Evolutionary conservation across 1,140 invertebrate species (phyloP), one percentile per base, ranked within the genome.

Genomic region (Lasioglossum baleicum): DNA sequence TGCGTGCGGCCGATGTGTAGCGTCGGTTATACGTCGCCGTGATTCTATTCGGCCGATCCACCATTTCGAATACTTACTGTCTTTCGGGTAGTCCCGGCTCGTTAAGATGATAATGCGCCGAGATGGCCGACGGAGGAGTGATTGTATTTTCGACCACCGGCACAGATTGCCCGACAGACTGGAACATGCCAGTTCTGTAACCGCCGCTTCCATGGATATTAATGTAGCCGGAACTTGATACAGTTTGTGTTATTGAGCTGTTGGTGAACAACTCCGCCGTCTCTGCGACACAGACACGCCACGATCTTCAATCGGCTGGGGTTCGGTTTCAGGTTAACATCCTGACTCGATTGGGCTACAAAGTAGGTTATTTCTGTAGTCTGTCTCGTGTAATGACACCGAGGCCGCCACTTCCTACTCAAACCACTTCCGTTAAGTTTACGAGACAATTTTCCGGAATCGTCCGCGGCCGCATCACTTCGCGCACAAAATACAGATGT

Each of bases 1-100:
- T 78, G 63, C 68, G 80, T 72, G 80, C 79, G 76, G 80, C 82
- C 83, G 88, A 89, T 89, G 86, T 85, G 83, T 82, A 60, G 68
- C 60, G 40, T 15, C 75, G 74, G 31, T 61, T 56, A 4, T 42
- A 40, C 17, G 42, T 7, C 3, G 7, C 20, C 40, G 22, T 61
- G 61, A 63, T 75, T 65, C 61, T 58, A 15, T 42, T 17, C 22
- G 10, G 11, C 5, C 10, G 31, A 26, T 61, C 53, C 40, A 22
- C 67, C 40, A 65, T 58, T 67, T 61, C 61, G 61, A 66, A 66
- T 67, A 67, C 56, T 63, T 81, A 35, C 20, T 40, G 22, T 40
- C 35, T 35, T 2, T 13, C n/a, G 20, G 20, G 2, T 8, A 48
- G 35, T 35, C 2, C 31, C 20, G 31, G n/a, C 53, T 79, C 64